Conservation (phyloP, 2,888 invertebrate species). For the Stenurella melanura region DNA sequence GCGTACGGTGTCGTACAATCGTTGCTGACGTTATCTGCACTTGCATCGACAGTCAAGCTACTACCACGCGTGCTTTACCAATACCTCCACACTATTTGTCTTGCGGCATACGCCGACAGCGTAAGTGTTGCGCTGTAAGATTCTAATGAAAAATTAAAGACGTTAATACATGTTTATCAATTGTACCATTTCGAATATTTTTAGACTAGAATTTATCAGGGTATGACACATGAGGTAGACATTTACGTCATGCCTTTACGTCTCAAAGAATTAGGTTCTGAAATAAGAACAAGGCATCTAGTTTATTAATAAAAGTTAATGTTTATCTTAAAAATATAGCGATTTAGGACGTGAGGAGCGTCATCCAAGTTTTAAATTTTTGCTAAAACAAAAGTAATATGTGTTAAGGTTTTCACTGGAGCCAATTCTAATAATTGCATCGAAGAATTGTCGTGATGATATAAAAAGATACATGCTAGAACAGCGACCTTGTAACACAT, state of each 20-base stretch:
- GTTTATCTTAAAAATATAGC: neutral
- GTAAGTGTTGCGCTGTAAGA: conserved; percentile 5
- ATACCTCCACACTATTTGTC: conserved; percentile 48
- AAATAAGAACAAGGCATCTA: conserved; percentile 20
- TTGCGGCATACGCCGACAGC: conserved; percentile 25
- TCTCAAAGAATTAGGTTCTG: conserved; percentile 1
- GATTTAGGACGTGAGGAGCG: neutral
- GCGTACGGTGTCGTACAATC: conserved; percentile 32
- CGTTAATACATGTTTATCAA: conserved; percentile 21
- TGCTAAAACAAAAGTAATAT: neutral
- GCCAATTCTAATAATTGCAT: neutral
- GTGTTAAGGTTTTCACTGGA: neutral
- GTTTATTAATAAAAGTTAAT: conserved; percentile 13
- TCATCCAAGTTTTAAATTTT: neutral
- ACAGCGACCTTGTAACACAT: no score
- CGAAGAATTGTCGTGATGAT: neutral
- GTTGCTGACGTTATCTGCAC: conserved; percentile 48
- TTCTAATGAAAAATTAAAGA: conserved; percentile 25
- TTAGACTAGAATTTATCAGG: conserved; percentile 24
- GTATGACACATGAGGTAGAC: conserved; percentile 11
- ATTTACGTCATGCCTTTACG: conserved; percentile 28
- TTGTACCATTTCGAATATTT: conserved; percentile 22
- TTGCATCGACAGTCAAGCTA: conserved; percentile 48
- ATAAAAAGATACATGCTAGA: no score
- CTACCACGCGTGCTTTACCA: conserved; percentile 51